These are phyloP conservation scores for Salminus brasiliensis DNA, from an alignment of 2,113 vertebrate species.

Conservation along the genomic window DNA sequence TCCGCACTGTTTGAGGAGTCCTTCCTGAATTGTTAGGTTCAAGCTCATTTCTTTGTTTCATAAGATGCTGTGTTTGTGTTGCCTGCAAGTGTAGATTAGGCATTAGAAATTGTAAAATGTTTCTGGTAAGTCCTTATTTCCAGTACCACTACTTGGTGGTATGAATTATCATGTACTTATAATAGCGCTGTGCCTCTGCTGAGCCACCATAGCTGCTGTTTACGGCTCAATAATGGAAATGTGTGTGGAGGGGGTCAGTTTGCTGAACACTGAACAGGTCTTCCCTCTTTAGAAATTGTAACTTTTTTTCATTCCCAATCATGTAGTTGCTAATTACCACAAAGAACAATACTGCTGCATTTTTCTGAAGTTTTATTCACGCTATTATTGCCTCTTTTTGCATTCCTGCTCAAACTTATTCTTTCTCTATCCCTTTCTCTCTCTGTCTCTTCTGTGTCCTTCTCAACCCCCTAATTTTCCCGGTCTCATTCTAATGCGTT, in stretches of 20 bases:
- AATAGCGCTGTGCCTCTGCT: constrained; percentile 57
- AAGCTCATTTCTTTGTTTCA: neutral
- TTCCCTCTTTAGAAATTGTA: constrained; percentile 64
- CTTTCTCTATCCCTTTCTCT: constrained; percentile 64
- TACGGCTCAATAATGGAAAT: constrained; percentile 52
- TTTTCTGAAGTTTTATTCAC: constrained; percentile 82
- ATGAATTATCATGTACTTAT: constrained; percentile 68
- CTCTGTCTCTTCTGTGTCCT: neutral
- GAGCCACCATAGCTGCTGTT: constrained; percentile 33
- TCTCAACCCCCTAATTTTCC: constrained; percentile 58
- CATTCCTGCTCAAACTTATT: constrained; percentile 70
- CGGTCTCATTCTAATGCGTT: constrained; percentile 86
- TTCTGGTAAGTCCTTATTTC: constrained; percentile 11
- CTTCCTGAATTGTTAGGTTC: constrained; percentile 1
- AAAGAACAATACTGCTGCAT: constrained; percentile 80
- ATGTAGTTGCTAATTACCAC: constrained; percentile 78
- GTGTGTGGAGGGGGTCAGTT: neutral
- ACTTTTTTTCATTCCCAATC: constrained; percentile 82
- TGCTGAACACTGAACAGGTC: constrained; percentile 34
- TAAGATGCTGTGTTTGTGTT: neutral
- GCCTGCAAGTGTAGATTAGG: neutral
- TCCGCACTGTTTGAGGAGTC: neutral
- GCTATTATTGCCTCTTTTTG: constrained; percentile 74
- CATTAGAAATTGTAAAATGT: neutral
- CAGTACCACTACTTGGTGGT: constrained; percentile 27